Evolutionary conservation across 2,113 vertebrate genomes (phyloP).

Genomic region (Chionomys nivalis): DNA sequence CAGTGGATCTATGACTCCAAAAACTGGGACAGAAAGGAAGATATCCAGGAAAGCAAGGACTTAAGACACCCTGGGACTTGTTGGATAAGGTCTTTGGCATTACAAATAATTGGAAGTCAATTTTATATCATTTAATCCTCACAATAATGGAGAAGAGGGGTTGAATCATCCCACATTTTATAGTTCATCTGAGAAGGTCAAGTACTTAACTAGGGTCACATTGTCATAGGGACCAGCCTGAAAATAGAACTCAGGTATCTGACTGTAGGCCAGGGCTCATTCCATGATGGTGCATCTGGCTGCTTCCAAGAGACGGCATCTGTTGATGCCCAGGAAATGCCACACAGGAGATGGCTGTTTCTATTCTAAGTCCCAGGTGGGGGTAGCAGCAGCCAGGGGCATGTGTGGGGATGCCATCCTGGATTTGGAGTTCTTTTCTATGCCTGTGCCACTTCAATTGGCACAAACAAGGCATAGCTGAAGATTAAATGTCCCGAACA

Average conservation of each 20-base stretch:
- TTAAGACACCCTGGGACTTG: not conserved
- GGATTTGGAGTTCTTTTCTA: not conserved
- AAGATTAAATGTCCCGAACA: conserved; percentile 76
- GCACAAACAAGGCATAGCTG: conserved; percentile 60
- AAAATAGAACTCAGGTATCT: conserved; percentile 6
- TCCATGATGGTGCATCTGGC: not conserved
- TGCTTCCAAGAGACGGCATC: not conserved
- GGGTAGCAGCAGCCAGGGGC: not conserved
- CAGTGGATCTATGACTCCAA: not conserved
- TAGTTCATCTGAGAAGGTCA: not conserved
- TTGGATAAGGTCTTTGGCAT: not conserved
- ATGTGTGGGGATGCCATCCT: not conserved
- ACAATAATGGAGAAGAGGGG: accelerated
- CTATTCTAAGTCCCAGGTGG: conserved; percentile 38
- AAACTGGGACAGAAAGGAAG: not conserved
- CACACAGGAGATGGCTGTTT: not conserved
- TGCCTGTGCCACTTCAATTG: conserved; percentile 16
- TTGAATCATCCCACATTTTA: not conserved
- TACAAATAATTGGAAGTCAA: not conserved
- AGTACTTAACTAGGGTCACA: not conserved
- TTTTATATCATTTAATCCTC: not conserved
- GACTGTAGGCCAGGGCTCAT: not conserved
- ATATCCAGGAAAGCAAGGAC: not conserved
- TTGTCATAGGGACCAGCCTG: not conserved
- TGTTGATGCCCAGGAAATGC: not conserved